Percentiles rank a stretch among this genome's conserved stretches.
These are phyloP conservation scores for Marmota monax DNA, from an alignment of 2,113 vertebrate genomes.

Conservation along the genomic window DNA sequence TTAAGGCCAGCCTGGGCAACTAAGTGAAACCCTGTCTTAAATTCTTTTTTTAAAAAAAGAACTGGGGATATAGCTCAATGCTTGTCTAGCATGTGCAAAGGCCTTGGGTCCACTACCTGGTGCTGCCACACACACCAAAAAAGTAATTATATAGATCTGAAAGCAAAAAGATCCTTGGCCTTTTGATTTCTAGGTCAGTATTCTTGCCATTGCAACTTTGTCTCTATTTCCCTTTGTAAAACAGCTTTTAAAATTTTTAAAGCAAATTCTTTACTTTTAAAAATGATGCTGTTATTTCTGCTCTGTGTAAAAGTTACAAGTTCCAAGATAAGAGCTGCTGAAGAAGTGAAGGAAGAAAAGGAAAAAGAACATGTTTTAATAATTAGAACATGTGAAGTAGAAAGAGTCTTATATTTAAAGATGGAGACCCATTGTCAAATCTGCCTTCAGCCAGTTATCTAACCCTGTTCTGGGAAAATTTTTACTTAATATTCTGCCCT, in stretches of 20 bases:
- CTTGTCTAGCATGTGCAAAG: no score
- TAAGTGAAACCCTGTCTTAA: background rate
- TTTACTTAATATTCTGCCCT: slow-evolving; percentile 3
- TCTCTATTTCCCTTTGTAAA: slow-evolving; percentile 15
- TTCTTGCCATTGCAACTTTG: background rate
- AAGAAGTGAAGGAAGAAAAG: background rate
- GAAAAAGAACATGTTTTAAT: background rate
- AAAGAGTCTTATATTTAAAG: background rate
- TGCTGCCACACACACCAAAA: no score
- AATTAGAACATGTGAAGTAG: background rate
- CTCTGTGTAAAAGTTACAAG: background rate
- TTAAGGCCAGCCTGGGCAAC: background rate
- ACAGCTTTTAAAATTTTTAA: slow-evolving; percentile 51
- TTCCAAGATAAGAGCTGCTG: background rate
- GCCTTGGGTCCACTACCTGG: no score
- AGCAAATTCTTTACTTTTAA: slow-evolving; percentile 14
- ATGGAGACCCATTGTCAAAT: slow-evolving; percentile 19
- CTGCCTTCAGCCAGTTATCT: background rate
- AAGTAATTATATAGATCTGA: background rate
- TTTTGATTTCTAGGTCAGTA: background rate
- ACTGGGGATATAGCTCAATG: no score
- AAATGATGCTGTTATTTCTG: background rate
- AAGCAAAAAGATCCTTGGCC: background rate
- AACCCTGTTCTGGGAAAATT: background rate
- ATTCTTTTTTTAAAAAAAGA: background rate